These are phyloP conservation scores for Callosobruchus maculatus DNA, from an alignment of 2,888 invertebrate genomes.

Conservation along the genomic window DNA sequence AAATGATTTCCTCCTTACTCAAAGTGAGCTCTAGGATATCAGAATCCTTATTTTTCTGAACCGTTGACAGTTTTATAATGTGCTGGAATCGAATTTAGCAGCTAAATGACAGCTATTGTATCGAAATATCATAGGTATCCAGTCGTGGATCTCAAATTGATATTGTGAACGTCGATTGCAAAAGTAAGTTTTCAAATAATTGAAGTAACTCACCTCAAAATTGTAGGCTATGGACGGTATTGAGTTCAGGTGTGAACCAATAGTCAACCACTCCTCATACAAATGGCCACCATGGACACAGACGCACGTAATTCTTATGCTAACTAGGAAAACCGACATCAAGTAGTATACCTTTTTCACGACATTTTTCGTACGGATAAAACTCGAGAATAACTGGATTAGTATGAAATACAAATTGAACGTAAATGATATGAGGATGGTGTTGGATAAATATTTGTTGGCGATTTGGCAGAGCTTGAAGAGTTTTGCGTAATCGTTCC, in stretches of 20 bases:
- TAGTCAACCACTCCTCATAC: conserved; percentile 37
- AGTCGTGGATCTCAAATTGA: too few species aligned
- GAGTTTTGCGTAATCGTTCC: conserved; percentile 26
- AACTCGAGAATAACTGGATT: conserved; percentile 64
- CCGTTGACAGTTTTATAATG: too few species aligned
- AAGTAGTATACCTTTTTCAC: conserved; percentile 37
- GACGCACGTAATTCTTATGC: conserved; percentile 34
- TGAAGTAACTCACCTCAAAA: conserved; percentile 58
- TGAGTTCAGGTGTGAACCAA: conserved; percentile 53
- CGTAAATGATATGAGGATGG: conserved; percentile 64
- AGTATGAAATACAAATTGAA: conserved; percentile 72
- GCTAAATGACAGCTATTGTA: too few species aligned
- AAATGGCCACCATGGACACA: conserved; percentile 39
- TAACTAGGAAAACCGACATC: conserved; percentile 42
- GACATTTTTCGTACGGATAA: conserved; percentile 43
- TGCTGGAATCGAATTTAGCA: too few species aligned
- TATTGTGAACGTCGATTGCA: too few species aligned
- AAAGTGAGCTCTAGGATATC: too few species aligned
- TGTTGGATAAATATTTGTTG: conserved; percentile 58
- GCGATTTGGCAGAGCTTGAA: conserved; percentile 46
- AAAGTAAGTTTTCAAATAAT: too few species aligned
- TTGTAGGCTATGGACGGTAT: conserved; percentile 62
- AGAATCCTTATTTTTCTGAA: too few species aligned
- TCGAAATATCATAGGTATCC: too few species aligned
- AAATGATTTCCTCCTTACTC: too few species aligned